Percentiles rank a stretch among this genome's conserved stretches.
Conservation (phyloP, 2,888 invertebrate genomes). For the Lobophora halterata region DNA sequence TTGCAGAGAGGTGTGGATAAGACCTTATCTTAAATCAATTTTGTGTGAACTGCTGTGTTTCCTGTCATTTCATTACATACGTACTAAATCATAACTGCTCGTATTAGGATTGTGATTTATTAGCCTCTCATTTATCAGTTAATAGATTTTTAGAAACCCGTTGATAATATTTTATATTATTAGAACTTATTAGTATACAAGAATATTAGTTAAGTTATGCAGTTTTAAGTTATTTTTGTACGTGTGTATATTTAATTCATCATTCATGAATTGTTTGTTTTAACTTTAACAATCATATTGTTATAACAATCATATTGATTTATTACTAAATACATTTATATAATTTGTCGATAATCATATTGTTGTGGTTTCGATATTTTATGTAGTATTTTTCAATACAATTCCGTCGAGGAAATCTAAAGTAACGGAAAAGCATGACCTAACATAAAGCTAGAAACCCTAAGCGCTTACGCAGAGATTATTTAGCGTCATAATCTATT, state of each 20-base stretch:
- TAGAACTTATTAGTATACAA: too few species aligned
- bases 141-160: too few species aligned
- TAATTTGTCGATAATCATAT: too few species aligned
- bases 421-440: constrained; percentile 8
- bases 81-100: constrained; percentile 30
- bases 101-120: constrained; percentile 28
- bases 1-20: constrained; percentile 8
- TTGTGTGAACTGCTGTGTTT: constrained; percentile 50
- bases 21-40: constrained; percentile 40
- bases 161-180: too few species aligned
- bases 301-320: too few species aligned
- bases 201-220: too few species aligned
- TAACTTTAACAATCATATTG: too few species aligned
- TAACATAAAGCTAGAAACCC: constrained; percentile 9
- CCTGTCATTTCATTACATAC: constrained; percentile 66
- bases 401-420: constrained; percentile 6
- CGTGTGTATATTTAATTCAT: too few species aligned
- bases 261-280: too few species aligned
- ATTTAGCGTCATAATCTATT: constrained; percentile 10
- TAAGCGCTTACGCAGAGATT: constrained; percentile 11
- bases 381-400: not conserved
- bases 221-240: too few species aligned
- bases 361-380: too few species aligned
- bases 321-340: too few species aligned
- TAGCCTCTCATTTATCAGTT: constrained; percentile 6